A percentile compares a stretch with the other conserved stretches of the same genome.
phyloP scores from a whole-genome alignment of 2,113 vertebrate species.

The Crotalus viridis region DNA sequence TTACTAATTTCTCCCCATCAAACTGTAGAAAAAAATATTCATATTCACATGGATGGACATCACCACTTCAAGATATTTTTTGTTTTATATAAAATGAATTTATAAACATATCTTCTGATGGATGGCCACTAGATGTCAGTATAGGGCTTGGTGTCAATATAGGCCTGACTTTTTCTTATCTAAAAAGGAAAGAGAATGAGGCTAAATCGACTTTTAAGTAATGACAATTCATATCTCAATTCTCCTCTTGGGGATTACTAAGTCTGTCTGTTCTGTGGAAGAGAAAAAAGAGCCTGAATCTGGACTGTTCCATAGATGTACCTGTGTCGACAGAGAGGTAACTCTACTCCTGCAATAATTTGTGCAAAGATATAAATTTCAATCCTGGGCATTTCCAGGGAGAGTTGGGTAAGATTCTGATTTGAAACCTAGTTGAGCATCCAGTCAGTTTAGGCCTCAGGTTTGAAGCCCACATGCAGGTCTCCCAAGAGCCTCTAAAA shows the following conservation, averaged over 20 bases:
- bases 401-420: background rate
- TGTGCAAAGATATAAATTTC: background rate
- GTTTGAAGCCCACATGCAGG: background rate
- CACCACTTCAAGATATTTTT: background rate
- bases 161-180: background rate
- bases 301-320: background rate
- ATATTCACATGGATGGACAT: background rate
- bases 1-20: background rate
- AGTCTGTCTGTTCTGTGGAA: background rate
- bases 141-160: background rate
- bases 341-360: background rate
- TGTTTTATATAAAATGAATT: background rate
- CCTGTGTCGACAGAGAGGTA: background rate
- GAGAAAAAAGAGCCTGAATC: background rate
- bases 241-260: background rate
- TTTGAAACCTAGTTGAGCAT: background rate
- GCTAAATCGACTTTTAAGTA: background rate
- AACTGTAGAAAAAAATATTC: background rate
- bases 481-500: background rate
- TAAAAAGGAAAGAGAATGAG: background rate
- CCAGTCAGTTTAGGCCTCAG: background rate
- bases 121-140: constrained; percentile 23
- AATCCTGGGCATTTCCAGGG: background rate
- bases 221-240: background rate
- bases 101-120: background rate